phyloP scores from a whole-genome alignment of 2,797 vertebrate species.

The Loriculus beryllinus region DNA sequence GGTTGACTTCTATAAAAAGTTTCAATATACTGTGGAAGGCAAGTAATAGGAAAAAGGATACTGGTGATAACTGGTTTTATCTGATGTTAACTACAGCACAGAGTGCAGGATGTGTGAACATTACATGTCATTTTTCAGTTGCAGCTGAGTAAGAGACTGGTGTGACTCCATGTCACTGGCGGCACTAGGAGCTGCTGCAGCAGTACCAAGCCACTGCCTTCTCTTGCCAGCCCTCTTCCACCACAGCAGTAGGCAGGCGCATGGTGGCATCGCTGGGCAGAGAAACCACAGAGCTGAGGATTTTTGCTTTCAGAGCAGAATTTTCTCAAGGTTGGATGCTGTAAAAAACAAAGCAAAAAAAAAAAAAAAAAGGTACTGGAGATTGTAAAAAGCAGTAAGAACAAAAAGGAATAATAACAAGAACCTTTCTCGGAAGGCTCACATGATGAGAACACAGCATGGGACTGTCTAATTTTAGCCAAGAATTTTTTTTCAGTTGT shows the following conservation, averaged over 20 bases:
- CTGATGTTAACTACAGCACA: neutral
- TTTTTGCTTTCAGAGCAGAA: neutral
- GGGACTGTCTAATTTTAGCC: neutral
- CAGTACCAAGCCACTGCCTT: fast-evolving
- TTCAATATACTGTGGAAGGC: neutral
- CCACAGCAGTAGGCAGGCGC: fast-evolving
- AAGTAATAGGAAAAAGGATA: neutral
- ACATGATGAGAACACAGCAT: neutral
- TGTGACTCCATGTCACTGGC: neutral
- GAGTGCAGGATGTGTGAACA: neutral
- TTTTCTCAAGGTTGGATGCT: neutral
- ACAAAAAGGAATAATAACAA: neutral
- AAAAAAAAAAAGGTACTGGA: neutral
- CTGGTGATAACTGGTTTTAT: neutral
- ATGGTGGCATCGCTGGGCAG: fast-evolving
- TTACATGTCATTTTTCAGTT: neutral
- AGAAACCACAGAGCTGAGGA: fast-evolving
- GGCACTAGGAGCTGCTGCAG: neutral
- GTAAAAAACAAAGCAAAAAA: neutral
- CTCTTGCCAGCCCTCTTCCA: fast-evolving
- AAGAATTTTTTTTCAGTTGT: neutral
- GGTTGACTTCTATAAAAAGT: neutral
- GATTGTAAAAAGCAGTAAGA: neutral
- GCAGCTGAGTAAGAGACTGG: neutral
- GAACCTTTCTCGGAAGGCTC: neutral